Evolutionary conservation across 2,888 invertebrate genomes (phyloP), one percentile per base, ranked within the genome.

Genomic region (Odontocolon sp.): DNA sequence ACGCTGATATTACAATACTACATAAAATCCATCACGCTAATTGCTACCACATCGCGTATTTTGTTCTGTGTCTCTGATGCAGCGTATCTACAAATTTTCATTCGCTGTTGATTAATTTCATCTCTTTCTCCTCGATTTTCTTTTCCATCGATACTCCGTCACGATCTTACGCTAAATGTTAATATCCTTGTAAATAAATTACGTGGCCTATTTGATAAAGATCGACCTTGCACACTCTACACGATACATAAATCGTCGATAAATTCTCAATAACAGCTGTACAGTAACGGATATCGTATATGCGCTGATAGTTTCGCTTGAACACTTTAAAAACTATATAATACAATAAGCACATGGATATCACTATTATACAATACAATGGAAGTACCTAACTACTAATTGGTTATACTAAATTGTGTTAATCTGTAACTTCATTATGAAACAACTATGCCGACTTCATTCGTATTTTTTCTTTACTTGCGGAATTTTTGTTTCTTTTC

Each of bases 261-360:
- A 70, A 72, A 70, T 81, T 82, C 67, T 82, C 79, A n/a, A 82
- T 83, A 83, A 85, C 83, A 83, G 82, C 84, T 86, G 86, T 87
- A 85, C 85, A 87, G 84, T 83, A 87, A 86, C 81, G 82, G 72
- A 80, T 81, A 82, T 83, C 84, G 79, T 80, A 82, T 83, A 83
- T 79, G 83, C 80, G 80, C 83, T 84, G 73, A 82, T 80, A 81
- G 63, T 79, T 82, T 80, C 79, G 79, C 81, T 79, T 82, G 86
- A 85, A 87, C 83, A 86, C 81, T 85, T 86, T 86, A 83, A 84
- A 83, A 85, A 87, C 84, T 86, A 87, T 74, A 87, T 87, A 85
- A 86, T 88, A 88, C 86, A 88, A 85, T 87, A 89, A 89, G 88
- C 88, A 89, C 87, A 85, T 86, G 84, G 82, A 86, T 87, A 87